Conservation (phyloP, 2,888 invertebrate species). For the Pterobdella sp. region DNA sequence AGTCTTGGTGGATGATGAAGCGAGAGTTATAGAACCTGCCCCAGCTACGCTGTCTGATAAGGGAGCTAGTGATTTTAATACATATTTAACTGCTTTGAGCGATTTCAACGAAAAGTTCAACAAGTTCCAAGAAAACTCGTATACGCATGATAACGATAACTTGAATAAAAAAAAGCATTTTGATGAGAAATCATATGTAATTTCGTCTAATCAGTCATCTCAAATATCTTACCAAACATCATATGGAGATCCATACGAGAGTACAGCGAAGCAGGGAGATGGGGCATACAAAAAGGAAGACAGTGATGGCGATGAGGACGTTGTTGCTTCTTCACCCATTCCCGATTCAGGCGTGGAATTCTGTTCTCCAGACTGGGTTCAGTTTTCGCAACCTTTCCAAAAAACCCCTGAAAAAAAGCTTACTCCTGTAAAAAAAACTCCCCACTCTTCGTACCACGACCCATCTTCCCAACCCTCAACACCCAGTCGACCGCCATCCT, state of each 20-base stretch:
- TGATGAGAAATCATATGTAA: not conserved
- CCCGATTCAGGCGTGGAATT: constrained; percentile 28
- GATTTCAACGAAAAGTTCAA: constrained; percentile 4
- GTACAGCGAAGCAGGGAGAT: not conserved
- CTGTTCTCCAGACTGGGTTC: constrained; percentile 22
- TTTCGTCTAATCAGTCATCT: not conserved
- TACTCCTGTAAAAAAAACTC: not conserved
- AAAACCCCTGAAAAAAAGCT: constrained; percentile 8
- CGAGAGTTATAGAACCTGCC: not conserved
- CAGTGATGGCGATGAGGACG: constrained; percentile 12
- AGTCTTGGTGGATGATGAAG: not conserved
- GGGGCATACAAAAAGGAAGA: not conserved
- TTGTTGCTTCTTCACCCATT: constrained; percentile 18
- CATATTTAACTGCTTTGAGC: not conserved
- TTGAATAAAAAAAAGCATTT: not conserved
- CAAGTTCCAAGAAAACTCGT: not conserved
- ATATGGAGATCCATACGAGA: not conserved
- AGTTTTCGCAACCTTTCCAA: constrained; percentile 22
- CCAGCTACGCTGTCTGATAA: not conserved
- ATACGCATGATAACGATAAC: not conserved
- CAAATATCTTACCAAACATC: not conserved
- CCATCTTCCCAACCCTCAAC: not conserved
- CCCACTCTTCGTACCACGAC: constrained; percentile 1
- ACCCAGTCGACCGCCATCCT: not conserved
- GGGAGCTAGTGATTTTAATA: not conserved